These are phyloP conservation scores for Mythimna albipuncta DNA, from an alignment of 2,888 invertebrate genomes.

Conservation along the genomic window DNA sequence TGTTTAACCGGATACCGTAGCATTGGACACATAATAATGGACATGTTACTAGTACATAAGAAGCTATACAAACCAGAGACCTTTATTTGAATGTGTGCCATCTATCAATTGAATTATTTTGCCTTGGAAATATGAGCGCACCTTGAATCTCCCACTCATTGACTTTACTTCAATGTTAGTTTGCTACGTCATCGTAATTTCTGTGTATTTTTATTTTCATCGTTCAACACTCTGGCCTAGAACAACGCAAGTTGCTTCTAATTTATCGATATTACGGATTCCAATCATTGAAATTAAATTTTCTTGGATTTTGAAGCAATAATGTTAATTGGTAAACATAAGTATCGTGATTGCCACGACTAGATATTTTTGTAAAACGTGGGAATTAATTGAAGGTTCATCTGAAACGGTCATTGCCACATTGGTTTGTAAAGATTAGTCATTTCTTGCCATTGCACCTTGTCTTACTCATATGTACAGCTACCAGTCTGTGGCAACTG, in stretches of 20 bases:
- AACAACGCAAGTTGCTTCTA: conserved; percentile 10
- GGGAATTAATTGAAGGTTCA: conserved; percentile 24
- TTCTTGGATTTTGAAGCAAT: background rate
- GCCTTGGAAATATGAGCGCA: conserved; percentile 59
- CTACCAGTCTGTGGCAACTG: conserved; percentile 7
- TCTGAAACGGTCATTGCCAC: conserved; percentile 33
- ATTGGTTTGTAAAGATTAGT: conserved; percentile 24
- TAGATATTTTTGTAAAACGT: conserved; percentile 25
- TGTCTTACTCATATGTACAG: background rate
- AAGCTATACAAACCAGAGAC: conserved; percentile 34
- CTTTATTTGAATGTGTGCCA: conserved; percentile 52
- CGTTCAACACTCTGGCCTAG: conserved; percentile 19
- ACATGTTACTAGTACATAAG: conserved; percentile 23
- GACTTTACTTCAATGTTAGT: conserved; percentile 53
- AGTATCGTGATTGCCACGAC: conserved; percentile 13
- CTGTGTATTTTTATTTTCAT: conserved; percentile 46
- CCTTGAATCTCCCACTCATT: conserved; percentile 64
- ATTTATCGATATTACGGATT: conserved; percentile 23
- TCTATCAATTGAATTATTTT: conserved; percentile 59
- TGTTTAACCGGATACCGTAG: conserved; percentile 1
- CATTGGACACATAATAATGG: conserved; percentile 16
- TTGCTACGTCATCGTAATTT: conserved; percentile 48
- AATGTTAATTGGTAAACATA: background rate
- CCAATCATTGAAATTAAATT: background rate
- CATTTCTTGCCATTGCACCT: conserved; percentile 15